These are phyloP conservation scores for Pteronotus mesoamericanus DNA, from an alignment of 2,797 vertebrate genomes.

Conservation along the genomic window DNA sequence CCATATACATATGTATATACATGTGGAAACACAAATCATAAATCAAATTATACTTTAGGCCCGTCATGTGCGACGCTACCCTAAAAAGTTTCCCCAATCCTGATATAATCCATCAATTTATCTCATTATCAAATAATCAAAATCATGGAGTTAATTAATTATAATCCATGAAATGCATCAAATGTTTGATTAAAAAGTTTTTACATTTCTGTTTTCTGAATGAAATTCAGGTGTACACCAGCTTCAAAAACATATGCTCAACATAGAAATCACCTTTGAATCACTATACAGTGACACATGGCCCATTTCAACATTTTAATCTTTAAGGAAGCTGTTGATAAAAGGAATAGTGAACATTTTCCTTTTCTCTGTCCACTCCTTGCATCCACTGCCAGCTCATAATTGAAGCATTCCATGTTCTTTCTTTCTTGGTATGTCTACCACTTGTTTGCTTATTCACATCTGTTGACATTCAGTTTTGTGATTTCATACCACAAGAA, in stretches of 20 bases:
- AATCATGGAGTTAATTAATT: not conserved
- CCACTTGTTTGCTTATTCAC: slow-evolving; percentile 54
- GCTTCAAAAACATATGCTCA: not conserved
- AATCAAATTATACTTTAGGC: not conserved
- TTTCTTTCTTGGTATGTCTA: slow-evolving; percentile 47
- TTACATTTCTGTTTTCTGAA: not conserved
- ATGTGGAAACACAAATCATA: not conserved
- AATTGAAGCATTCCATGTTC: slow-evolving; percentile 36
- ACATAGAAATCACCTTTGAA: not conserved
- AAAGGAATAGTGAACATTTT: slow-evolving; percentile 7
- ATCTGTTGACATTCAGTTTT: slow-evolving; percentile 51
- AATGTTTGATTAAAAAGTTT: not conserved
- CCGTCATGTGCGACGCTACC: not conserved
- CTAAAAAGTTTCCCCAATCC: not conserved
- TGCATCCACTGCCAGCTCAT: not conserved
- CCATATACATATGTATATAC: not conserved
- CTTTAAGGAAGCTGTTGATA: not conserved
- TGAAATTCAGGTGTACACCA: not conserved
- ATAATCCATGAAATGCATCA: not conserved
- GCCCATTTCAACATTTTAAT: not conserved
- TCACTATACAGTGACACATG: not conserved
- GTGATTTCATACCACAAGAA: slow-evolving; percentile 37
- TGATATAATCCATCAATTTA: not conserved
- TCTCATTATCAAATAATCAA: not conserved
- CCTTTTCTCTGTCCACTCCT: not conserved